A percentile compares a stretch with the other conserved stretches of the same genome.
phyloP scores from a whole-genome alignment of 2,797 vertebrate species.

The Siniperca scherzeri region DNA sequence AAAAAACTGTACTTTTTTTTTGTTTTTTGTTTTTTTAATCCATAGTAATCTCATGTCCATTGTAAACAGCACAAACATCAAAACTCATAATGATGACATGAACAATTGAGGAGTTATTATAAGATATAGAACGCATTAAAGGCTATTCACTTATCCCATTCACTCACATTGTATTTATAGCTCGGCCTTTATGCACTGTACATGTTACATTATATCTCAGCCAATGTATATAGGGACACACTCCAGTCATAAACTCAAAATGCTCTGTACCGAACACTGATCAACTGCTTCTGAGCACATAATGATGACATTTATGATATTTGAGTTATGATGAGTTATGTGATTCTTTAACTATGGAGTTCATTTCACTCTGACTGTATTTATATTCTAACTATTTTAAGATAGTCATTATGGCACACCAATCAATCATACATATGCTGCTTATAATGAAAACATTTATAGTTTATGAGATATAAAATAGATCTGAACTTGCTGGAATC shows the following conservation, averaged over 20 bases:
- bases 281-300: background rate
- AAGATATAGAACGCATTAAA: background rate
- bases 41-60: background rate
- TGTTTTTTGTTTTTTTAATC: background rate
- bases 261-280: background rate
- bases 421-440: background rate
- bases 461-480: slow-evolving; percentile 2
- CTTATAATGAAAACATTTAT: slow-evolving; percentile 7
- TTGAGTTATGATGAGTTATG: background rate
- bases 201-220: slow-evolving; percentile 20
- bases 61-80: background rate
- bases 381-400: background rate
- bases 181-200: slow-evolving; percentile 4
- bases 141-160: background rate
- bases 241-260: background rate
- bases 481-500: background rate
- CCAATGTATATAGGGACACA: background rate
- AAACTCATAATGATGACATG: background rate
- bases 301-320: background rate
- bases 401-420: background rate
- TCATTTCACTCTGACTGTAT: background rate
- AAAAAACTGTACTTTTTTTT: background rate
- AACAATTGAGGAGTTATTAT: background rate
- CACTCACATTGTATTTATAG: background rate
- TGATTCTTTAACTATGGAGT: background rate